Evolutionary conservation across 1,140 invertebrate species (phyloP), one percentile per base, ranked within the genome.

Genomic region (Cyphomyrmex costatus): DNA sequence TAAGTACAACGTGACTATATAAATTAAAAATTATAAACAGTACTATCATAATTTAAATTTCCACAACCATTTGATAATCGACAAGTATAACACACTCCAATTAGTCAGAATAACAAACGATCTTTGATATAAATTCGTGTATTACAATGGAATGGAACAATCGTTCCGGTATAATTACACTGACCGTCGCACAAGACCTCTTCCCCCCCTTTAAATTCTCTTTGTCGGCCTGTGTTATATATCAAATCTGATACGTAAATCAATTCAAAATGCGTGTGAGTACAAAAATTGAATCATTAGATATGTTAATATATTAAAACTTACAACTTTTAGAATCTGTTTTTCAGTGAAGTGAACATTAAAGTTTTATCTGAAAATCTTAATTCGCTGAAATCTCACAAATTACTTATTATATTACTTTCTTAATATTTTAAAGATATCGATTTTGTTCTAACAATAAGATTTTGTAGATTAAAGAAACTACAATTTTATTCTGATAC

Each of bases 81-180:
- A 63, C 30, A 65, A 19, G 6, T 46, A 21, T 53, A 51, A 78
- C 14, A 27, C 60, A 78, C 36, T 12, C 19, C 19, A 61, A 78
- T 78, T 78, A 78, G 36, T 77, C 56, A 46, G 74, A 63, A 77
- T 46, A 49, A 58, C 36, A 46, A 63, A 78, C 63, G 74, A 46
- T 21, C 42, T n/a, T 65, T 14, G 24, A 49, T 33, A 27, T 33
- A 51, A 56, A 56, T 30, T 30, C 53, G 6, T 58, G 73, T 4
- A 16, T 58, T 74, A 74, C 12, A 60, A 24, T 61, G 1, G 2
- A 61, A 42, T 46, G 6, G 10, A 30, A 27, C 19, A 8, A 49
- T 63, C 24, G 30, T 58, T 58, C 14, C 58, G 6, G 6, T 21
- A 21, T 36, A 77, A 78, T 78, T 36, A n/a, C n/a, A n/a, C n/a